A percentile compares a stretch with the other conserved stretches of the same genome.
Conservation (phyloP, 1,140 invertebrate species). For the Drosophila albomicans region DNA sequence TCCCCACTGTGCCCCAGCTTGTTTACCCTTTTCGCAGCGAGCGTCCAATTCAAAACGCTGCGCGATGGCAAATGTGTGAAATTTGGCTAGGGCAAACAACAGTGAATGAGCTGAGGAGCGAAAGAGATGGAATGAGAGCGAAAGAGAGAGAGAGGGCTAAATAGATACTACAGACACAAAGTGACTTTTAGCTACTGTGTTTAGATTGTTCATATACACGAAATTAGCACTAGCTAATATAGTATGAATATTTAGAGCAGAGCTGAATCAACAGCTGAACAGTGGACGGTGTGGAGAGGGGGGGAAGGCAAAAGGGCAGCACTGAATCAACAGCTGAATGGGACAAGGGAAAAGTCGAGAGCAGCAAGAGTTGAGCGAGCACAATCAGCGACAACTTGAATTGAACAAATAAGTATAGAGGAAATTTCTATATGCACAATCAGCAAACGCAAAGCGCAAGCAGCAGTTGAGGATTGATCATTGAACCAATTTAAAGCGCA, state of each 20-base stretch:
- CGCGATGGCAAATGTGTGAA: constrained; percentile 35
- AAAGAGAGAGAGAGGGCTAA: neutral
- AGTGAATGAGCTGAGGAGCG: neutral
- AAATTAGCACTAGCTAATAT: constrained; percentile 41
- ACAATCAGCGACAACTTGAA: no score
- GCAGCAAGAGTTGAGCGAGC: no score
- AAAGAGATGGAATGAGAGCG: neutral
- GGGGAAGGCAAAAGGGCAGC: neutral
- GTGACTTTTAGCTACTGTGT: constrained; percentile 7
- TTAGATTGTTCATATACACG: constrained; percentile 8
- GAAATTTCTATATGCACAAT: no score
- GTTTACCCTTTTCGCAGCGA: constrained; percentile 25
- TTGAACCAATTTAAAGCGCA: no score
- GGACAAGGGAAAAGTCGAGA: neutral
- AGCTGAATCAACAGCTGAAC: constrained; percentile 7
- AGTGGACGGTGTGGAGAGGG: no score
- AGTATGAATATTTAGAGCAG: constrained; percentile 29
- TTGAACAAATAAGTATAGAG: no score
- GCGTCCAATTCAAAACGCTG: constrained; percentile 31
- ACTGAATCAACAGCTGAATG: neutral
- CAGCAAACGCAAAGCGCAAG: no score
- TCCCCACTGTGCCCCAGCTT: constrained; percentile 1
- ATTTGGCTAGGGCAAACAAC: constrained; percentile 23
- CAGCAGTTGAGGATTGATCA: no score
- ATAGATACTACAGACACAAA: neutral